Percentiles rank a stretch among this genome's conserved stretches.
Evolutionary conservation across 2,888 invertebrate genomes (phyloP).

Genomic region (Chrysotoxum bicinctum): DNA sequence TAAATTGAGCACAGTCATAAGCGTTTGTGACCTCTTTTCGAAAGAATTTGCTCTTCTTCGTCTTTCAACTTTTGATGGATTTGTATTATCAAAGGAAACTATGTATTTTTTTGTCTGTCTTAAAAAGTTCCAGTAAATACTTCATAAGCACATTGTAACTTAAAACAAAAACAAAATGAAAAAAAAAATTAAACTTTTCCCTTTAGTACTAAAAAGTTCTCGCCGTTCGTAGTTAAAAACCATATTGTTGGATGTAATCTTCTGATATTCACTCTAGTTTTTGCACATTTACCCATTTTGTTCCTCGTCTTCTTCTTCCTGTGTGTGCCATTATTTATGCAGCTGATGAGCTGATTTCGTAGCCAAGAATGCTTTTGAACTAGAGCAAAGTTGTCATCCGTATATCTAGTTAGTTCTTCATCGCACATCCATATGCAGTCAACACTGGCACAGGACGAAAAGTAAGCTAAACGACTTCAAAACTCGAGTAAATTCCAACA

Average conservation of each 20-base stretch:
- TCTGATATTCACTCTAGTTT: constrained; percentile 11
- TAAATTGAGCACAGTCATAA: constrained; percentile 8
- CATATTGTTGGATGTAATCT: constrained; percentile 33
- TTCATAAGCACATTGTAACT: neutral
- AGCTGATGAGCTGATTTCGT: constrained; percentile 65
- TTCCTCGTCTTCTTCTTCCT: neutral
- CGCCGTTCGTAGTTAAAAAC: constrained; percentile 22
- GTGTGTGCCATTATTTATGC: constrained; percentile 46
- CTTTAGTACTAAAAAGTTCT: constrained; percentile 9
- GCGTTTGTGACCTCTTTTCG: constrained; percentile 10
- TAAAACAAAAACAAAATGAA: neutral
- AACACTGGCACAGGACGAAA: constrained; percentile 5
- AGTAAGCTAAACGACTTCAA: constrained; percentile 64
- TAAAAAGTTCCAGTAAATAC: constrained; percentile 7
- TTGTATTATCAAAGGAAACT: neutral
- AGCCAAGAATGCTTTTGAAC: constrained; percentile 62
- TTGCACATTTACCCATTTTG: constrained; percentile 28
- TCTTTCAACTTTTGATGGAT: constrained; percentile 6
- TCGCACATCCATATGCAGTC: constrained; percentile 28
- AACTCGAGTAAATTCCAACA: constrained; percentile 68
- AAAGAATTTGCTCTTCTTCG: neutral
- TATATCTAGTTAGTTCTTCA: constrained; percentile 17
- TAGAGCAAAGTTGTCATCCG: constrained; percentile 51
- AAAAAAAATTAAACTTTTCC: constrained; percentile 11
- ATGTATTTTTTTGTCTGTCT: neutral